Base-by-base conservation (phyloP, 2,888 invertebrate species). In the Drosophila vallismaia region DNA sequence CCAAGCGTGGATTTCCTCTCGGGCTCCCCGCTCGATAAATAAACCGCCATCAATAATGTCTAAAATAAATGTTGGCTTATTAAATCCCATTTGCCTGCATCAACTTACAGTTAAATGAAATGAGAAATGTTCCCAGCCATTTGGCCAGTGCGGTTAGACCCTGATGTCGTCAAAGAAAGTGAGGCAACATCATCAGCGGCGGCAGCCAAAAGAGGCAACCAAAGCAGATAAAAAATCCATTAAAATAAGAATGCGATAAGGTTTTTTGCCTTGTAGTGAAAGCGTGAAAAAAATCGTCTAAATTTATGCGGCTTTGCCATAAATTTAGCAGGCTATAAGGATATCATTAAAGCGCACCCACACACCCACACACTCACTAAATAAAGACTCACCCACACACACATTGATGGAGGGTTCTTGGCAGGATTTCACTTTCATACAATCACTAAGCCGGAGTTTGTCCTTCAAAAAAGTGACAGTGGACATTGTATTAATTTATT, bases 181-280 rank as follows among this genome's bases (percentile, higher is more conserved):
- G 59, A 56, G 75, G 71, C 69, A 77, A 73, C 67, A 79, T 77
- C 79, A 82, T 79, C 82, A 81, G 57, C 70, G 76, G 72, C 74
- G 58, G 68, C 71, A 63, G 69, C 67, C 33, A 36, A 36, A 5
- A 36, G 49, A 31, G 36, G 74, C 66, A 51, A 67, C 57, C 72
- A 70, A 59, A 66, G 75, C 69, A 88, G 88, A 88, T 88, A 88
- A 88, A 88, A 88, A 88, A 88, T 88, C 88, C 88, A 88, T 88
- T 88, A 88, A 88, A 88, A 88, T 87, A 80, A 79, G 86, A 78
- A 86, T 77, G 82, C 78, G 86, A 88, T 88, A 87, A 88, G 76
- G 80, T 51, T 54, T 28, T 50, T 50, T 57, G 52, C 67, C 73
- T 80, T 77, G 77, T 76, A 80, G 80, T 82, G 80, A 70, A 78